Evolutionary conservation across 1,140 invertebrate genomes (phyloP), one percentile per base, ranked within the genome.

Genomic region (Yoshiicerus persimilis): DNA sequence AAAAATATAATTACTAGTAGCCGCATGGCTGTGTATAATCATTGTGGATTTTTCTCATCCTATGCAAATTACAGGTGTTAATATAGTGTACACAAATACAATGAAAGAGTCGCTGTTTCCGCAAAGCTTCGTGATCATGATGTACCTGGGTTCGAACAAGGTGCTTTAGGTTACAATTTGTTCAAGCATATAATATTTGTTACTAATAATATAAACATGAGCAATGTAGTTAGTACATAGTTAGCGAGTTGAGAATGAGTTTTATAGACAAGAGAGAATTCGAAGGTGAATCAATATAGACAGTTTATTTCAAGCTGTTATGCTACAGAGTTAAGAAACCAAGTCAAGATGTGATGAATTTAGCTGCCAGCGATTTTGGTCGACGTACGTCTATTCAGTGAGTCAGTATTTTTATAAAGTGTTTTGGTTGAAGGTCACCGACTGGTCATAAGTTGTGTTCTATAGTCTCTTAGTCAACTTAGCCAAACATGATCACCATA

Each of bases 281-380:
- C 75, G 75, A 80, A 80, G 75, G 75, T 80, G 75, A 80, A n/a
- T 32, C 32, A 32, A 80, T 56, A 30, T 23, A 27, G 70, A 30
- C 34, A 80, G 34, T 38, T 80, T 80, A 80, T 80, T 80, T 80
- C 32, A 5, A 10, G 8, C 70, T 32, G 27, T 75, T 75, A 16
- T 32, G 47, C n/a, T 56, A 47, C 8, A 16, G 47, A 56, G 47
- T 56, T 56, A 56, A 56, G 47, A 34, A 80, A 80, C 75, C 30
- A 80, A 36, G 75, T n/a, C 32, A 80, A 38, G 75, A 80, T 80
- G 75, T 38, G 75, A 80, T 80, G 75, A 80, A 80, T 80, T 80
- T 34, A 80, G 75, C 75, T 80, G 75, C 32, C 30, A 80, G 75
- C 75, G 9, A 38, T 80, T 23, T 34, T n/a, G 23, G 62, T 23